Conservation (phyloP, 1,140 invertebrate species). For the Lucilia sericata region DNA sequence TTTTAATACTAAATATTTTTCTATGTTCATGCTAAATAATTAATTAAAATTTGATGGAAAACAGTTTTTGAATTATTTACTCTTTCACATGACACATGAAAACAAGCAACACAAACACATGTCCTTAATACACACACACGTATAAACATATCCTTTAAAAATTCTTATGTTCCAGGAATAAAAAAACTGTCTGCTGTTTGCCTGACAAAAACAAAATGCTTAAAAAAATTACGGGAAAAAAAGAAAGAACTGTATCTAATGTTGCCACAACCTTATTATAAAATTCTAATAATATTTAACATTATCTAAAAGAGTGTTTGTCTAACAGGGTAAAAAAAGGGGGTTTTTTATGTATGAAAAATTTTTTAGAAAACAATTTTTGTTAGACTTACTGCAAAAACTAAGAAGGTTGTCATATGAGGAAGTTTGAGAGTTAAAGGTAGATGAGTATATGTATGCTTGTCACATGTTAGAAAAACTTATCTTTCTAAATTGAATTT, state of each 20-base stretch:
- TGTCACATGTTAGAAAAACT: constrained; percentile 46
- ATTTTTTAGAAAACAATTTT: constrained; percentile 47
- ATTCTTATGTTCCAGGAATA: background rate
- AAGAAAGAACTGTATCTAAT: background rate
- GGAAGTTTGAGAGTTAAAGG: background rate
- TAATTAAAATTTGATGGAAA: constrained; percentile 69
- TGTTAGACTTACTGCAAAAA: background rate
- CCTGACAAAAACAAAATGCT: background rate
- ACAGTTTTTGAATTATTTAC: constrained; percentile 67
- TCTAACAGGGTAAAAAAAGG: background rate
- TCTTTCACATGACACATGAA: constrained; percentile 50
- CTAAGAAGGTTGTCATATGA: background rate
- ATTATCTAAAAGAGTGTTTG: background rate
- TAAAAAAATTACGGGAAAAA: background rate
- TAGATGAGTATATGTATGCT: background rate
- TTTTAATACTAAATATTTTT: constrained; percentile 3
- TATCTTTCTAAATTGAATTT: constrained; percentile 65
- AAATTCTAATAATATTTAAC: constrained; percentile 39
- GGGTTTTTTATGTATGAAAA: constrained; percentile 32
- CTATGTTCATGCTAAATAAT: constrained; percentile 61
- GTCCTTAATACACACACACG: background rate
- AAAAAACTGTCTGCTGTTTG: constrained; percentile 34
- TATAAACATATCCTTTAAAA: background rate
- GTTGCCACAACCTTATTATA: constrained; percentile 40
- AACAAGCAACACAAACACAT: constrained; percentile 48